Evolutionary conservation across 23 tunicate genomes (phyloP), one percentile per base, ranked within the genome.

Genomic region (Oikopleura albicans): DNA sequence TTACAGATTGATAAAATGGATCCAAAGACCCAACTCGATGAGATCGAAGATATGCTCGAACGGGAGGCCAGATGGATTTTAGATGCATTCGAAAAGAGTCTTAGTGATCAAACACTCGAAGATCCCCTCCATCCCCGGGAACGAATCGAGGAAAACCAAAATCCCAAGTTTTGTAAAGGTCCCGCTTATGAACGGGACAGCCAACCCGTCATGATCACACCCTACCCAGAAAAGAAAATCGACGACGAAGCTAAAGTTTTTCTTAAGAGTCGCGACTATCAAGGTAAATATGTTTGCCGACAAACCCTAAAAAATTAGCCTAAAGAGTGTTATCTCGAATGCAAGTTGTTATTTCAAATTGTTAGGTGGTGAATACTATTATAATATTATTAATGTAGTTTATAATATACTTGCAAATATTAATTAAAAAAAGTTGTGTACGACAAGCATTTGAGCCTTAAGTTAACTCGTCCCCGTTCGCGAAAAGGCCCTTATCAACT

Each of bases 51-150:
- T 4, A 91, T 89, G 85, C 49, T 88, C 84, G 85, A 76, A 35
- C 33, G 49, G 38, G 99, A 95, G 84, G 90, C 99, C 0, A 89
- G 89, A 40, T 95, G 96, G 96, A 95, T 95, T 76, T 95, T 71
- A 35, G 79, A 71, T 16, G 79, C 79, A 22, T 71, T 71, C 79
- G 33, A 71, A 16, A 12, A 16, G 2, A 12, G 31, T n/a, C 28
- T 71, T 29, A 12, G 34, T 2, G 33, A 71, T 71, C 79, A 71
- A 71, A 4, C 28, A 71, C 31, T 71, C 2, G 36, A 71, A 31
- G 79, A 71, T 71, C 79, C 79, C 2, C 2, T 71, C 37, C 4
- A 12, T 16, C 63, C 63, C 12, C 12, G 63, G 22, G 22, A 22
- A 8, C 33, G 33, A 2, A 34, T 22, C 4, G 37, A 16, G 4